These are phyloP conservation scores for Pomatostomus ruficeps DNA, from an alignment of 2,113 vertebrate species.

Conservation along the genomic window DNA sequence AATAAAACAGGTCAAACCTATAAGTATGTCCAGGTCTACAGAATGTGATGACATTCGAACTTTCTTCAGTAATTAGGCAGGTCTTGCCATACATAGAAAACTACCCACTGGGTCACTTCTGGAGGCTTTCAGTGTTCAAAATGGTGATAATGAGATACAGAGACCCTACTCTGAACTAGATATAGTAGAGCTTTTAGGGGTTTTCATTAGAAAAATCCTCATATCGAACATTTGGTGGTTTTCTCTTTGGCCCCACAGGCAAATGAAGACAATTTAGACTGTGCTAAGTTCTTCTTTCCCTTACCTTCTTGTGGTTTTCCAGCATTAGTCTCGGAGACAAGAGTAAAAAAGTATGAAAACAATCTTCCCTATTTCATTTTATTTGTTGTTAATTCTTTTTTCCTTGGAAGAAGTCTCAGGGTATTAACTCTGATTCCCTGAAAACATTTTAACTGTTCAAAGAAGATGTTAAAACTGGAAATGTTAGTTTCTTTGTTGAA, in stretches of 20 bases:
- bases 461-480: neutral
- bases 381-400: neutral
- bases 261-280: neutral
- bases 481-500: neutral
- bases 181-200: neutral
- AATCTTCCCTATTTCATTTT: neutral
- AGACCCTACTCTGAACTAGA: neutral
- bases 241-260: neutral
- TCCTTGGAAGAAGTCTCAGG: neutral
- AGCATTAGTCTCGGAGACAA: neutral
- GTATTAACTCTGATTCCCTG: neutral
- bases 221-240: neutral
- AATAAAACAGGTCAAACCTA: neutral
- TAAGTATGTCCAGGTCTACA: neutral
- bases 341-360: neutral
- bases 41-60: neutral
- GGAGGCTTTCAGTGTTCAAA: neutral
- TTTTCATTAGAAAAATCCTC: neutral
- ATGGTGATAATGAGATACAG: neutral
- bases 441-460: neutral
- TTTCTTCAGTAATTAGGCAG: neutral
- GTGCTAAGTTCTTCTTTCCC: neutral
- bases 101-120: neutral
- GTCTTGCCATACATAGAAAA: neutral
- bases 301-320: neutral